Conservation (phyloP, 2,888 invertebrate genomes). For the Antheraea yamamai region DNA sequence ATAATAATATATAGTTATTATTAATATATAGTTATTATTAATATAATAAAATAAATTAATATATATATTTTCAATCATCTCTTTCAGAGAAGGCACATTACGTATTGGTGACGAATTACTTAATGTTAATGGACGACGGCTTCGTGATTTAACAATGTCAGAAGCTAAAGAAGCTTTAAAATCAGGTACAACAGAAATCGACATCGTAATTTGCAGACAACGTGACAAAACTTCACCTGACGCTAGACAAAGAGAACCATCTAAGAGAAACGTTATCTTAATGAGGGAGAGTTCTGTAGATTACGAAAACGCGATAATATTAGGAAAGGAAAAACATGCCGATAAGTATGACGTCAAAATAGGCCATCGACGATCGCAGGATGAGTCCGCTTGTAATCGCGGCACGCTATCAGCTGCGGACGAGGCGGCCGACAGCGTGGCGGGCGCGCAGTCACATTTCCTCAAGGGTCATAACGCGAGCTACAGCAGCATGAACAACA, state of each 20-base stretch:
- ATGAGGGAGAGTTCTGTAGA: conserved; percentile 87
- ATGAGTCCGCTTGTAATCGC: conserved; percentile 79
- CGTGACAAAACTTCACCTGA: conserved; percentile 55
- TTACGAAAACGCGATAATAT: conserved; percentile 84
- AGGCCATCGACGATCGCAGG: conserved; percentile 85
- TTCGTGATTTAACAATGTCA: conserved; percentile 85
- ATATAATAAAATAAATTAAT: background rate
- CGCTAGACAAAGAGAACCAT: conserved; percentile 47
- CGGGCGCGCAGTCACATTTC: conserved; percentile 80
- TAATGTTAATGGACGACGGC: conserved; percentile 86
- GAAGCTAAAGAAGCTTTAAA: conserved; percentile 85
- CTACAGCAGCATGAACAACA: conserved; percentile 84
- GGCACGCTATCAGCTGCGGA: conserved; percentile 72
- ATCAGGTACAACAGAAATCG: conserved; percentile 83
- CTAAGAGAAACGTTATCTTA: conserved; percentile 51
- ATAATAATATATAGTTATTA: background rate
- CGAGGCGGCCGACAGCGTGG: conserved; percentile 64
- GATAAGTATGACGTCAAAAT: conserved; percentile 83
- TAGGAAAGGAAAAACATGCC: conserved; percentile 75
- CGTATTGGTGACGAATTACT: conserved; percentile 87
- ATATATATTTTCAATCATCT: conserved; percentile 14
- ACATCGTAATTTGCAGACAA: conserved; percentile 84
- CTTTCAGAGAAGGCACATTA: conserved; percentile 84
- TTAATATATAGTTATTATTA: background rate
- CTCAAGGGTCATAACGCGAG: conserved; percentile 83